Base-by-base conservation (phyloP, 1,140 invertebrate species). In the Aphidius gifuensis region DNA sequence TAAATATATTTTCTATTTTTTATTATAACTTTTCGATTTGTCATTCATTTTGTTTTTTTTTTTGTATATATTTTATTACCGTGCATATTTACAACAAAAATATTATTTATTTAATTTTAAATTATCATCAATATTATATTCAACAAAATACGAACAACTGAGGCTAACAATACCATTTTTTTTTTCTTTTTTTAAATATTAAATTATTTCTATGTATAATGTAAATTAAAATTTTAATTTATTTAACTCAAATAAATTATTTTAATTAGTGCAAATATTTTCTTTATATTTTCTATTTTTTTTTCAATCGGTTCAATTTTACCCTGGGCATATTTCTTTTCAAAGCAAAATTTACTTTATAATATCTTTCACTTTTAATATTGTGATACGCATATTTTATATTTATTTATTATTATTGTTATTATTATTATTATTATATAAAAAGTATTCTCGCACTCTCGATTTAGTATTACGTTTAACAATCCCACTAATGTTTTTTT, bases 361-460 rank as follows among this genome's bases (percentile, higher is more conserved):
- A 38, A 50, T 49, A 21, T 49, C 42, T 53, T 48, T 59, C 48
- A 42, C 42, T 48, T 60, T 55, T 55, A 46, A 60, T 58, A 46
- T 45, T 38, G 53, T 11, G 57, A 40, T 51, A 58, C 58, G 56
- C 64, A 61, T 50, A 65, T 60, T 55, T 21, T 60, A 60, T 48
- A 60, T 60, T 47, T 65, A 51, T 60, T 59, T 48, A 48, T 46
- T 43, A 51, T 21, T 7, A 16, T 11, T 57, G 47, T 54, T 55
- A 48, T 49, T 57, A 61, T 65, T 65, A 61, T 61, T 51, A 50
- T 58, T 49, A 58, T 65, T 61, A 59, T 65, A 65, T 61, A 61
- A 65, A 65, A 65, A 65, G 59, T 65, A 58, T 64, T 66, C 62
- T 68, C 63, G 60, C 56, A 64, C 64, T 59, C 53, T 64, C 60